phyloP scores from a whole-genome alignment of 2,113 vertebrate species.

The Chamaetylas fuelleborni region DNA sequence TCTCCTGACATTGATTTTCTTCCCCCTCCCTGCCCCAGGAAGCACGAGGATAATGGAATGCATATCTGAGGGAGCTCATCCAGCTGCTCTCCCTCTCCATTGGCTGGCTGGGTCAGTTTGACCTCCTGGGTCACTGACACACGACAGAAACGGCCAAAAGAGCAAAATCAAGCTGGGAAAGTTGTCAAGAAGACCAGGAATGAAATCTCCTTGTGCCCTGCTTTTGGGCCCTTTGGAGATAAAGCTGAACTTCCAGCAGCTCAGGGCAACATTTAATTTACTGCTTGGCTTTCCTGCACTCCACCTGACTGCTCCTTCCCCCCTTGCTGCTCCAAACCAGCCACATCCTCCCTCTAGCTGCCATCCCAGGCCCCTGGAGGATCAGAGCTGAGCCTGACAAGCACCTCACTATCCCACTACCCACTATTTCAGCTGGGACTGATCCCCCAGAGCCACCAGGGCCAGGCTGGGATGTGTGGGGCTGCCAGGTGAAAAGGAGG shows the following conservation, averaged over 20 bases:
- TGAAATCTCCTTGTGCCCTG: constrained; percentile 7
- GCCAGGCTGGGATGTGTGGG: background rate
- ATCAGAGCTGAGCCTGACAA: background rate
- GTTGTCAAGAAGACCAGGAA: background rate
- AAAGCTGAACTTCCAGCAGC: constrained; percentile 8
- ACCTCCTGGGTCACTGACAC: background rate
- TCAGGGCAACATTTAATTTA: constrained; percentile 45
- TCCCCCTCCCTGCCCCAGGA: rapidly evolving
- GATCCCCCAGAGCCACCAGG: rapidly evolving
- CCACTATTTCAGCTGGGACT: background rate
- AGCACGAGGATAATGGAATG: background rate
- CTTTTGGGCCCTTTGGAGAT: background rate
- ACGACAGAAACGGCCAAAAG: background rate
- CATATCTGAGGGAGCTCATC: background rate
- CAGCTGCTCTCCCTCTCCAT: background rate
- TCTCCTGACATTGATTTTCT: background rate
- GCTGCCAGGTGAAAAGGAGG: background rate
- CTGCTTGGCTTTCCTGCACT: background rate
- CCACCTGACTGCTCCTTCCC: background rate
- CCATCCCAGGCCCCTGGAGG: background rate
- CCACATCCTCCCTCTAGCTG: background rate
- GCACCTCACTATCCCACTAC: rapidly evolving
- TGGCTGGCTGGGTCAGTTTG: background rate
- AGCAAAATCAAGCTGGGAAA: background rate
- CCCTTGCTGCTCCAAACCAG: background rate